phyloP scores from a whole-genome alignment of 2,888 invertebrate genomes.

The Aleiodes leptofemur region DNA sequence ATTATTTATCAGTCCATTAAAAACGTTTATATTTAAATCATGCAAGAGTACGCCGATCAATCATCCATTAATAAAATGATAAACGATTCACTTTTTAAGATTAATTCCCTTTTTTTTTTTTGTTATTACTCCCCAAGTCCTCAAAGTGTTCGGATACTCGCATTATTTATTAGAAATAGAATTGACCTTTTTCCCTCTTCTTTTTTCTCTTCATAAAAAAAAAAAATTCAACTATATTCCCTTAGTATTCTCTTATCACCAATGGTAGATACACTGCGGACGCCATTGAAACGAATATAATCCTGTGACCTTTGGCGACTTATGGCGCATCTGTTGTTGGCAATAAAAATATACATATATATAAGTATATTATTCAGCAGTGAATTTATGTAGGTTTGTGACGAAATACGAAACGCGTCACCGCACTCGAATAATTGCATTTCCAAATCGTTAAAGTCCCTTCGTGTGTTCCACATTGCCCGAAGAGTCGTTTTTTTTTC shows the following conservation, averaged over 20 bases:
- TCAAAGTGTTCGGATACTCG: too few species aligned
- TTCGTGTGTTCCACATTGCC: slow-evolving; percentile 41
- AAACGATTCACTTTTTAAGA: slow-evolving; percentile 16
- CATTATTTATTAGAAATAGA: too few species aligned
- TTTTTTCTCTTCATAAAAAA: background rate
- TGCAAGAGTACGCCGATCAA: slow-evolving; percentile 19
- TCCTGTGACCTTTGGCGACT: slow-evolving; percentile 42
- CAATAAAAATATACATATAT: slow-evolving; percentile 43
- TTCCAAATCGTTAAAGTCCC: slow-evolving; percentile 59
- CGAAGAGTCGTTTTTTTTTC: slow-evolving; percentile 50
- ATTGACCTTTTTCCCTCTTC: background rate
- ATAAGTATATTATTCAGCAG: slow-evolving; percentile 18
- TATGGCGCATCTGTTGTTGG: slow-evolving; percentile 54
- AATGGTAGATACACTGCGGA: background rate
- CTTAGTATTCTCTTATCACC: background rate
- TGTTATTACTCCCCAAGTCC: too few species aligned
- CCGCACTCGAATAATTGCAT: slow-evolving; percentile 64
- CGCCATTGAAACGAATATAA: slow-evolving; percentile 46
- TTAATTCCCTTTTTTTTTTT: background rate
- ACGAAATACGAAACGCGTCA: slow-evolving; percentile 57
- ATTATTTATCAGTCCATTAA: slow-evolving; percentile 42
- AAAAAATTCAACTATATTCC: background rate
- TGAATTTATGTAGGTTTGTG: slow-evolving; percentile 23
- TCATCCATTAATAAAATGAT: slow-evolving; percentile 35
- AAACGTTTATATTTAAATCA: slow-evolving; percentile 34